phyloP scores from a whole-genome alignment of 2,113 vertebrate species.

The Gymnogyps californianus region DNA sequence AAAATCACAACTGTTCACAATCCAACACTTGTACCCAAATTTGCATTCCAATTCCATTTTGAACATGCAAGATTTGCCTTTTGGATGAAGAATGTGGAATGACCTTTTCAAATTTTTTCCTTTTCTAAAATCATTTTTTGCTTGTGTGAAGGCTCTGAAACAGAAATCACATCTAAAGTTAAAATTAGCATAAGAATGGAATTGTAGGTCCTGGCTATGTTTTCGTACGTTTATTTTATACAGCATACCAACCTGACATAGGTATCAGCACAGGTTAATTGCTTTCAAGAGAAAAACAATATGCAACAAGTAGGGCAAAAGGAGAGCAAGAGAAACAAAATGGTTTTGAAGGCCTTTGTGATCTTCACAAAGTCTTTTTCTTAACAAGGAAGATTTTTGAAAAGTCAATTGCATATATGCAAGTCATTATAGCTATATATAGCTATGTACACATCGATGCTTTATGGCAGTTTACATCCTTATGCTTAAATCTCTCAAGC shows the following conservation, averaged over 20 bases:
- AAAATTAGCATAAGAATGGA: background rate
- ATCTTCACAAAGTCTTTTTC: background rate
- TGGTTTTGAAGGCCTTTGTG: background rate
- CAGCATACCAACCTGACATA: background rate
- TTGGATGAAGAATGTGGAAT: background rate
- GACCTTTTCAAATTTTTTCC: background rate
- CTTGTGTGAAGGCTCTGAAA: background rate
- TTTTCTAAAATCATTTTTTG: background rate
- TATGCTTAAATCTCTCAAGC: background rate
- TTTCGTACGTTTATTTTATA: background rate
- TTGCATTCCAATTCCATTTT: background rate
- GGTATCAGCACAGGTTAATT: constrained; percentile 21
- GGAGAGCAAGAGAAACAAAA: background rate
- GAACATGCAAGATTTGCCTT: background rate
- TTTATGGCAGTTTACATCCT: background rate
- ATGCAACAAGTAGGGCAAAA: constrained; percentile 6
- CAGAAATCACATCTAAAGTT: background rate
- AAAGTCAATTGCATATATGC: background rate
- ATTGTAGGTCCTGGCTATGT: background rate
- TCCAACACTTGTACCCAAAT: background rate
- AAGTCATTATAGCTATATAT: background rate
- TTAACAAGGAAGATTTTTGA: background rate
- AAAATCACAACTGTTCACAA: background rate
- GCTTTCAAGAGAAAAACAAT: background rate
- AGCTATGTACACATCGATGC: background rate